A percentile compares a stretch with the other conserved stretches of the same genome.
phyloP scores from a whole-genome alignment of 2,888 invertebrate species.

The Mesorhabditis belari region DNA sequence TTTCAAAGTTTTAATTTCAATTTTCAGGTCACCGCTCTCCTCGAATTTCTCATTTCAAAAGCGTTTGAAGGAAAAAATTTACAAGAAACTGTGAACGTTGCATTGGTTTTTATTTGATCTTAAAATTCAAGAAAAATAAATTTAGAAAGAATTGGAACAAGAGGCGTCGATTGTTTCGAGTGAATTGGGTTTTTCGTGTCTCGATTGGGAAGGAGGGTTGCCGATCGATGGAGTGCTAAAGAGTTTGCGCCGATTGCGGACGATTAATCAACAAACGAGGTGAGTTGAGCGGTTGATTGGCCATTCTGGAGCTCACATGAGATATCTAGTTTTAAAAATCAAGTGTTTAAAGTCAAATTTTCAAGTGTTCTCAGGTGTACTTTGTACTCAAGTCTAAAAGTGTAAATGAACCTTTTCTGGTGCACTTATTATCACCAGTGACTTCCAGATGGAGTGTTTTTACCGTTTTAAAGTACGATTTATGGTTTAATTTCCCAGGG shows the following conservation, averaged over 20 bases:
- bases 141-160: constrained; percentile 17
- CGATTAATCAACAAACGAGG: background rate
- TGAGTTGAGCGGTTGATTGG: background rate
- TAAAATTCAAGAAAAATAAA: background rate
- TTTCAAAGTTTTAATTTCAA: too few relatives aligned
- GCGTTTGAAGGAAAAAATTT: constrained; percentile 13
- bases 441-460: too few relatives aligned
- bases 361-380: too few relatives aligned
- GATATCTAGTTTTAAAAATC: too few relatives aligned
- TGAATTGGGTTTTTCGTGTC: constrained; percentile 17
- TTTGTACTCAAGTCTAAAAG: too few relatives aligned
- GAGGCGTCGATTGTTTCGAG: constrained; percentile 10
- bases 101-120: constrained; percentile 6
- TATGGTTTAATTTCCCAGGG: constrained; percentile 7
- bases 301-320: too few relatives aligned
- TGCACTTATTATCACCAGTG: too few relatives aligned
- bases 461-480: too few relatives aligned
- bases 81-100: constrained; percentile 18
- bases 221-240: constrained; percentile 13
- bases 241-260: constrained; percentile 13
- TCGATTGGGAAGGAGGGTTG: constrained; percentile 23
- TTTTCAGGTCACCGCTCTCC: constrained; percentile 27
- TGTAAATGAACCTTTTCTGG: too few relatives aligned
- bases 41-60: constrained; percentile 34
- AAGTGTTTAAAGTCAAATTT: too few relatives aligned